Evolutionary conservation across 2,797 vertebrate species (phyloP), one percentile per base, ranked within the genome.

Genomic region (Hypotaenidia okinawae): DNA sequence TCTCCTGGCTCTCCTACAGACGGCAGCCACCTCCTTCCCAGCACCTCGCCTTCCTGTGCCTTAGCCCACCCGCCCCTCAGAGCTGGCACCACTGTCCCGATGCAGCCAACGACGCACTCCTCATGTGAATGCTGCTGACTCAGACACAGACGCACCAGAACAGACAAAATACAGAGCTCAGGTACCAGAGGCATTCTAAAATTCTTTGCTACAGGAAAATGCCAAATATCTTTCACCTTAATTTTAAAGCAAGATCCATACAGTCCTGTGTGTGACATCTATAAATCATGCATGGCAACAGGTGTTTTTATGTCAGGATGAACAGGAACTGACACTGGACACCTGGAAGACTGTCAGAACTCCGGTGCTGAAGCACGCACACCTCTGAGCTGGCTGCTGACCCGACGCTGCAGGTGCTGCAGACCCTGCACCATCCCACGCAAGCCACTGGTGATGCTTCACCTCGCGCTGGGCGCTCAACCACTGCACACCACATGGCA

Each of bases 231-330:
- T 93, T 89, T 69, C 49, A 84, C 76, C 76, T 85, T 64, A 77
- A 57, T 77, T 91, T 87, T 82, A 93, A 94, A 87, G 77, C 41
- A 51, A 92, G 59, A 95, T 57, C 83, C 66, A 89, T 68, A 88
- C 3, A 92, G 66, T 54, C 67, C 68, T 28, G 30, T 11, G 68
- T 63, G 41, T 32, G 70, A 64, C 57, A 76, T 92, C 67, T 72
- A 96, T 89, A 95, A 95, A 95, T 89, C 88, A 94, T 90, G 85
- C 87, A 93, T 75, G 83, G 45, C 66, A 66, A 54, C 11, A 83
- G 82, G 81, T 77, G 77, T 62, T 63, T n/a, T 81, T 84, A n/a
- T 18, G 70, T 93, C 93, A 94, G 37, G 24, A 78, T 88, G 93
- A 79, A 78, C 7, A 90, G 93, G 55, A 96, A 66, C 73, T 89